Conservation (phyloP, 2,888 invertebrate species). For the Hecatera dysodea region DNA sequence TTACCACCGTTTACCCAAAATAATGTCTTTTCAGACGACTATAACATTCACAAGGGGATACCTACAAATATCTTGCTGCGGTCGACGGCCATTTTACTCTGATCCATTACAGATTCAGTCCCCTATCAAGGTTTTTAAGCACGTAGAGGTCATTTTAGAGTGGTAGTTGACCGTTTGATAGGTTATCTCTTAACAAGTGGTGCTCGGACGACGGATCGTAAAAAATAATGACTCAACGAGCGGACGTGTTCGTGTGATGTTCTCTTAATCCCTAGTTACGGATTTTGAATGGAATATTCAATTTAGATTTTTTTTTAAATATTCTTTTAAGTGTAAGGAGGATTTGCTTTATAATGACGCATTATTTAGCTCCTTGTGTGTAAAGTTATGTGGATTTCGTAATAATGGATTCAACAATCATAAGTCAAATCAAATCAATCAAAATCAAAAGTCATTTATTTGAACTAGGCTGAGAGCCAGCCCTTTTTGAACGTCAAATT, state of each 20-base stretch:
- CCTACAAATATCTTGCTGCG: slow-evolving; percentile 63
- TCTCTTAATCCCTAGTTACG: slow-evolving; percentile 59
- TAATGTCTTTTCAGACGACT: slow-evolving; percentile 65
- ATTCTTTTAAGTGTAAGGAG: not conserved
- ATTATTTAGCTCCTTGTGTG: not conserved
- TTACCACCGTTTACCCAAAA: slow-evolving; percentile 58
- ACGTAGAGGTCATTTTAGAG: slow-evolving; percentile 51
- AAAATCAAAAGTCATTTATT: no score
- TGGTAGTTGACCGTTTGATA: slow-evolving; percentile 67
- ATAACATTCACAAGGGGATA: slow-evolving; percentile 56
- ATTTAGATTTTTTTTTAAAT: slow-evolving; percentile 2
- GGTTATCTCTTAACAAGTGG: slow-evolving; percentile 73
- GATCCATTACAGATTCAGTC: slow-evolving; percentile 45
- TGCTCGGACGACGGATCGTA: slow-evolving; percentile 64
- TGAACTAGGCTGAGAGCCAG: no score
- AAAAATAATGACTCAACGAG: slow-evolving; percentile 71
- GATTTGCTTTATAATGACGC: not conserved
- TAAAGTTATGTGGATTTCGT: not conserved
- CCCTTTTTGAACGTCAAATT: no score
- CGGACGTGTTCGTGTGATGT: slow-evolving; percentile 54
- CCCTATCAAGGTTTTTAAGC: slow-evolving; percentile 16
- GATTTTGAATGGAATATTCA: slow-evolving; percentile 28
- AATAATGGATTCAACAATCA: not conserved
- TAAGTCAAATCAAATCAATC: no score
- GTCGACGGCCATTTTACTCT: slow-evolving; percentile 45